Evolutionary conservation across 2,888 invertebrate species (phyloP).

Genomic region (Pteria penguin): DNA sequence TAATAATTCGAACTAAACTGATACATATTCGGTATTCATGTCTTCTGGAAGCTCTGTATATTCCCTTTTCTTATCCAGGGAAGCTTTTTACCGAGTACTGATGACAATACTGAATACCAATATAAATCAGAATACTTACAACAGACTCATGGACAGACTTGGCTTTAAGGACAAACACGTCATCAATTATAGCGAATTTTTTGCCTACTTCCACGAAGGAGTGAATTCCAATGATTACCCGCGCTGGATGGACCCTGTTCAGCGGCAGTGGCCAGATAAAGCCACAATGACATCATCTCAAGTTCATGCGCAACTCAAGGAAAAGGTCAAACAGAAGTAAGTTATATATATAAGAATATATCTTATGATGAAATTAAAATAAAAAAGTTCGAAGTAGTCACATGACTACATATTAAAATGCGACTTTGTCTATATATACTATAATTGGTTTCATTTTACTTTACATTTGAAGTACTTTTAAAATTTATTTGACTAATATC

Average conservation of each 20-base stretch:
- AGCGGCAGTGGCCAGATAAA: constrained; percentile 66
- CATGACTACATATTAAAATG: too few relatives aligned
- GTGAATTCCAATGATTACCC: constrained; percentile 69
- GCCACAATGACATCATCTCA: constrained; percentile 72
- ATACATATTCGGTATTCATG: too few relatives aligned
- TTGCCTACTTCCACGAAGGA: constrained; percentile 69
- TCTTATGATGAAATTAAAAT: too few relatives aligned
- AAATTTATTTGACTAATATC: too few relatives aligned
- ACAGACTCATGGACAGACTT: constrained; percentile 70
- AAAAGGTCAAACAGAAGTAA: constrained; percentile 77
- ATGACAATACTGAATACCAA: constrained; percentile 70
- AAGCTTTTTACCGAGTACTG: constrained; percentile 75
- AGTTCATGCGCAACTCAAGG: constrained; percentile 77
- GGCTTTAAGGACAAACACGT: constrained; percentile 69
- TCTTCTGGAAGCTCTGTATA: too few relatives aligned
- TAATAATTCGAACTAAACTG: too few relatives aligned
- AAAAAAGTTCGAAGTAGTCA: too few relatives aligned
- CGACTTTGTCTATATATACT: too few relatives aligned
- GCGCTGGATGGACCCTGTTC: constrained; percentile 78
- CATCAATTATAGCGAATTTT: constrained; percentile 77
- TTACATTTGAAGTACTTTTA: too few relatives aligned
- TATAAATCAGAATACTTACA: constrained; percentile 65
- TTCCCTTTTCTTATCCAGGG: constrained; percentile 60
- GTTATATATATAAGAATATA: too few relatives aligned
- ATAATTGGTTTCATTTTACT: too few relatives aligned